Conservation (phyloP, 2,113 vertebrate species). For the Taurulus bubalis region DNA sequence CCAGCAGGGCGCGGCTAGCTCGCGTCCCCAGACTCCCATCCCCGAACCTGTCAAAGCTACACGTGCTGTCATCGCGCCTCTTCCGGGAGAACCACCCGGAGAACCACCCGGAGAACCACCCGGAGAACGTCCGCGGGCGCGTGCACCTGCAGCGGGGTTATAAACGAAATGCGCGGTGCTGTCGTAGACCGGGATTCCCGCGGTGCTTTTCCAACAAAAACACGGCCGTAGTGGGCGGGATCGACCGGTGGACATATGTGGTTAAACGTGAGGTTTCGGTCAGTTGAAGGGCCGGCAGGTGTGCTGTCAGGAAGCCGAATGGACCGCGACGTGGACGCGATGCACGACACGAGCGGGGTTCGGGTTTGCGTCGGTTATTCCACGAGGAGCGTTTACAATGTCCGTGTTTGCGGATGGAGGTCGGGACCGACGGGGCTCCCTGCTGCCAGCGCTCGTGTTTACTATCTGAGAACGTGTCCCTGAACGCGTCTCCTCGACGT, state of each 20-base stretch:
- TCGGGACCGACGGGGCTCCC: no score
- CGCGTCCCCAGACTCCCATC: constrained; percentile 5
- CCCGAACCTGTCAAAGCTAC: constrained; percentile 18
- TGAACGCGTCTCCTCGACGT: no score
- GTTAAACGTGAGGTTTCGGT: not conserved
- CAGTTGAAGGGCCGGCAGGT: fast-evolving
- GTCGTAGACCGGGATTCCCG: constrained; percentile 38
- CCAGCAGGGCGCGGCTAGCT: constrained; percentile 77
- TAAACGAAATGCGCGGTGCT: not conserved
- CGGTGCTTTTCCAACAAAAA: constrained; percentile 41
- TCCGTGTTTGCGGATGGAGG: not conserved
- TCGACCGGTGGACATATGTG: not conserved
- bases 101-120: no score
- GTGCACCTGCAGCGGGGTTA: fast-evolving
- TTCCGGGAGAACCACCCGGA: no score
- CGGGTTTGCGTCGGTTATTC: not conserved
- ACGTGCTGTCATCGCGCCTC: not conserved
- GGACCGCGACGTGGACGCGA: not conserved
- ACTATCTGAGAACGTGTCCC: no score
- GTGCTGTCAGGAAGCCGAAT: not conserved
- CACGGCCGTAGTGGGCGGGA: constrained; percentile 53
- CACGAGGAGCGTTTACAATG: not conserved
- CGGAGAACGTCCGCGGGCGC: no score
- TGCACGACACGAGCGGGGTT: not conserved
- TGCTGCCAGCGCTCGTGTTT: no score